Evolutionary conservation across 2,797 vertebrate genomes (phyloP).

Genomic region (Sebastes itinus): DNA sequence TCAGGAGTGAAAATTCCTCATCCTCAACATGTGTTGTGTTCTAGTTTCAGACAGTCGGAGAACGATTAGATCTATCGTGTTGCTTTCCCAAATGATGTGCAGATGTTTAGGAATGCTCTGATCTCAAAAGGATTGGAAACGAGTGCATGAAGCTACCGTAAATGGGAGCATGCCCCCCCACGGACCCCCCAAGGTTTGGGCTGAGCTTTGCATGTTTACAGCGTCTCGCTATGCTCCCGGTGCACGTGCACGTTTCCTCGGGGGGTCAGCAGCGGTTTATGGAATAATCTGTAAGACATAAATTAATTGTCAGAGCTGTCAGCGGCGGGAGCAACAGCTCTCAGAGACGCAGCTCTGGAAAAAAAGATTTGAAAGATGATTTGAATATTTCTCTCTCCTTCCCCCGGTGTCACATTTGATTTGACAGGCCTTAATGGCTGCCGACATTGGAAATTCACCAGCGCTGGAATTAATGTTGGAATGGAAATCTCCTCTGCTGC

Average conservation of each 20-base stretch:
- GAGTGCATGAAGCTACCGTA: no score
- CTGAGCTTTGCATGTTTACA: background rate
- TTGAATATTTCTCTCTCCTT: constrained; percentile 78
- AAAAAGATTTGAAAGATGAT: constrained; percentile 77
- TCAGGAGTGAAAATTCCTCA: no score
- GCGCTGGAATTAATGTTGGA: constrained; percentile 72
- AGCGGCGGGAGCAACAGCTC: constrained; percentile 48
- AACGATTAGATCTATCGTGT: no score
- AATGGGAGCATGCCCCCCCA: no score
- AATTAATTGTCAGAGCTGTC: constrained; percentile 82
- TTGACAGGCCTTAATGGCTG: constrained; percentile 80
- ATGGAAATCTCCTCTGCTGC: constrained; percentile 70
- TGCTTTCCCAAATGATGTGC: no score
- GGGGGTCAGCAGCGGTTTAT: constrained; percentile 66
- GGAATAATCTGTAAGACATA: constrained; percentile 79
- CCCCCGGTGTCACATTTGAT: constrained; percentile 75
- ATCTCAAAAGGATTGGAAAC: no score
- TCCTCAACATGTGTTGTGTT: no score
- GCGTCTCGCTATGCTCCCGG: no score
- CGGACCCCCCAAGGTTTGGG: no score
- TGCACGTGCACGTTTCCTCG: background rate
- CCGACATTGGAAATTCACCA: constrained; percentile 73
- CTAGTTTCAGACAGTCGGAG: no score
- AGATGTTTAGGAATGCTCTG: no score
- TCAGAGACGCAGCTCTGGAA: constrained; percentile 56